Base-by-base conservation (phyloP, 2,113 vertebrate genomes). In the Strix aluco region DNA sequence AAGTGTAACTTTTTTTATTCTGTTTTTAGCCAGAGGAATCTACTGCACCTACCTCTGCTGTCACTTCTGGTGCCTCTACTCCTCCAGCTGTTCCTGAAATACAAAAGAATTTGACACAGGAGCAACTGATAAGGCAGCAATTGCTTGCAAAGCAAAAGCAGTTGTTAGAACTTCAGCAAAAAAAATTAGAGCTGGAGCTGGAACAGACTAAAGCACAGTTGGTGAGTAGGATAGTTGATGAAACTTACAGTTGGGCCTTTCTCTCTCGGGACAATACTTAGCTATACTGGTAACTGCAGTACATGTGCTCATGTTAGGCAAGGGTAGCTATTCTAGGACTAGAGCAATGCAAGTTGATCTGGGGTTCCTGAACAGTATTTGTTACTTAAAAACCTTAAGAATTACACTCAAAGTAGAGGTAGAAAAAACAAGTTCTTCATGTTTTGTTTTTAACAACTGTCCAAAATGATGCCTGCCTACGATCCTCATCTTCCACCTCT, bases 121-220 rank as follows among this genome's bases (percentile, higher is more conserved):
- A 99, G 97, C 99, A 99, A 96, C 93, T 99, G 62, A 99, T 99
- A 97, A 98, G 99, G 38, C 99, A 99, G 93, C 99, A 99, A 95
- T 98, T 99, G 93, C 98, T 99, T 97, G 99, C 99, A 96, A 99
- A 99, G 96, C 99, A 99, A 98, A 99, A 99, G 86, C 99, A 99
- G 84, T 98, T 99, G 74, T 98, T 99, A 98, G 99, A 99, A 98
- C 99, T 99, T 80, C 99, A 99, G 96, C 99, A 99, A 98, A 99
- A 99, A 97, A 99, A 99, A 95, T 98, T 99, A 80, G 99, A 99
- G 89, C 98, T 99, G 98, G 99, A 99, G 97, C 98, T 99, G 97
- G 99, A 99, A 96, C 99, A 99, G 98, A 99, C 99, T 88, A 99
- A 99, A 97, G 99, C 99, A 57, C 99, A 99, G 96, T 97, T 99